A percentile compares a stretch with the other conserved stretches of the same genome.
Conservation (phyloP, 2,113 vertebrate genomes). For the Crotalus horridus region DNA sequence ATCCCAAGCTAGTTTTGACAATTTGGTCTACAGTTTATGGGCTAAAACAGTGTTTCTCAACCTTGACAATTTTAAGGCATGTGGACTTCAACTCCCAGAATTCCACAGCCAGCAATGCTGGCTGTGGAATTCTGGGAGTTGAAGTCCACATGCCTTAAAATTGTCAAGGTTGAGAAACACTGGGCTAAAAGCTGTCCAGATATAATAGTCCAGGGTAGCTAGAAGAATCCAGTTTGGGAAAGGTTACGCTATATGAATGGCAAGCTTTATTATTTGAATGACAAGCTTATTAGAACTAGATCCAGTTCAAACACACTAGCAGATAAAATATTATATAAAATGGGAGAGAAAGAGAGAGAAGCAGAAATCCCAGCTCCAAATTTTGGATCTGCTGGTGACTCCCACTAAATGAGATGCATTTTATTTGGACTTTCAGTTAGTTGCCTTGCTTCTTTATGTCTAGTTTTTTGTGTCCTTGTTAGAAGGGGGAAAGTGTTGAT, state of each 20-base stretch:
- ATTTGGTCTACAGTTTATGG: background rate
- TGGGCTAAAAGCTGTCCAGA: background rate
- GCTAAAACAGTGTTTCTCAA: too few relatives aligned
- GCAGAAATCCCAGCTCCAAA: background rate
- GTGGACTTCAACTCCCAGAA: too few relatives aligned
- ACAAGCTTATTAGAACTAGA: conserved; percentile 13
- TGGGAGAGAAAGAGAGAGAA: background rate
- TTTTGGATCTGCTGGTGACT: background rate
- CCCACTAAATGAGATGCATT: background rate
- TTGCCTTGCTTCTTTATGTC: background rate
- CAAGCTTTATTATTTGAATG: background rate
- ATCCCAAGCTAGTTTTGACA: background rate
- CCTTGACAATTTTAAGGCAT: too few relatives aligned
- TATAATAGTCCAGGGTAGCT: background rate
- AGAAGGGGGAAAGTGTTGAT: background rate
- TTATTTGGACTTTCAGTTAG: background rate
- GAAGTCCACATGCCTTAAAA: too few relatives aligned
- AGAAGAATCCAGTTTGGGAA: background rate
- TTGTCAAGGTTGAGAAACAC: too few relatives aligned
- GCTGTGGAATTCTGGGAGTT: too few relatives aligned
- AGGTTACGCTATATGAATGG: background rate
- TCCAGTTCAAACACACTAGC: conserved; percentile 21
- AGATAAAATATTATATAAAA: background rate
- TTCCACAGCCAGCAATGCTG: too few relatives aligned
- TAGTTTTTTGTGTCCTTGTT: background rate